These are phyloP conservation scores for Agrochola macilenta DNA, from an alignment of 2,888 invertebrate species.

Conservation along the genomic window DNA sequence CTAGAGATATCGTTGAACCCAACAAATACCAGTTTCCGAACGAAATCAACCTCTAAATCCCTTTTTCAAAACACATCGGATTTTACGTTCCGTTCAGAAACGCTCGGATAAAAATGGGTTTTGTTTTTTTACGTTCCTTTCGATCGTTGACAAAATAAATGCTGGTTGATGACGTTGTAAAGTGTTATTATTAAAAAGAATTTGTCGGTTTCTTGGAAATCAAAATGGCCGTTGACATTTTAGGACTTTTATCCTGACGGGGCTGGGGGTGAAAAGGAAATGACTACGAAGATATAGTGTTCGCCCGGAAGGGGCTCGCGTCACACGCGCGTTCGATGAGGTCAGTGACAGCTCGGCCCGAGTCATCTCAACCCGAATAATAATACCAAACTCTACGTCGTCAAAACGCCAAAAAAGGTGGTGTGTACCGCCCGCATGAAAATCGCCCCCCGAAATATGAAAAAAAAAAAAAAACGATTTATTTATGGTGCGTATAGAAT, in stretches of 20 bases:
- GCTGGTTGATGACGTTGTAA: constrained; percentile 42
- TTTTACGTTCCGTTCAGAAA: constrained; percentile 49
- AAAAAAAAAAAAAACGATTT: too few relatives aligned
- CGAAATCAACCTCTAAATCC: constrained; percentile 44
- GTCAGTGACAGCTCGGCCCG: too few relatives aligned
- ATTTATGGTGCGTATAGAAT: too few relatives aligned
- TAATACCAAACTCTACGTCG: too few relatives aligned
- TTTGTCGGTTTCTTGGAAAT: constrained; percentile 24
- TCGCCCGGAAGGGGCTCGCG: too few relatives aligned
- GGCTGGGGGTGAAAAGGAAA: neutral
- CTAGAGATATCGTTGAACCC: constrained; percentile 41
- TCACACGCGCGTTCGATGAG: too few relatives aligned
- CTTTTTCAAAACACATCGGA: constrained; percentile 59
- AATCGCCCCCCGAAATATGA: too few relatives aligned
- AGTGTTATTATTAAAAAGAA: constrained; percentile 40
- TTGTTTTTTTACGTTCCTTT: constrained; percentile 49
- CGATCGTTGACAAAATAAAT: constrained; percentile 45
- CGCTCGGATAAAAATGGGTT: constrained; percentile 60
- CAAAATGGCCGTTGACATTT: constrained; percentile 1
- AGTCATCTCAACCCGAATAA: too few relatives aligned
- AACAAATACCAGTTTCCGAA: constrained; percentile 53
- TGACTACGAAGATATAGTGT: too few relatives aligned
- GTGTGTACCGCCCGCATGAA: too few relatives aligned
- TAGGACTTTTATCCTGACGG: neutral
- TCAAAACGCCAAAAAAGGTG: too few relatives aligned